These are phyloP conservation scores for Kuschelorhynchus macadamiae DNA, from an alignment of 2,888 invertebrate species.

Conservation along the genomic window DNA sequence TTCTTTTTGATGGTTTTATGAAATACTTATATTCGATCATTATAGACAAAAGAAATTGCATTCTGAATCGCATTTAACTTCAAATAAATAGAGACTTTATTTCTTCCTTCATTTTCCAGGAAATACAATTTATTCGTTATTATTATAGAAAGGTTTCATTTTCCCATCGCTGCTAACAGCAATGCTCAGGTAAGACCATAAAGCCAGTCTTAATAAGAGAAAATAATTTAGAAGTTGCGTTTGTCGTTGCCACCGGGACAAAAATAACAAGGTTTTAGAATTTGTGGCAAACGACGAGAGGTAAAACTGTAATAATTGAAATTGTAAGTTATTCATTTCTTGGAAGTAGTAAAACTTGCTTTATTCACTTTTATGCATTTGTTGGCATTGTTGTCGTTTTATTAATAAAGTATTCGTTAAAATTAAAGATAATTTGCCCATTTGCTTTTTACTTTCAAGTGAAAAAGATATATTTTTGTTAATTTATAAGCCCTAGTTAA, in stretches of 20 bases:
- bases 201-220: conserved; percentile 15
- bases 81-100: background rate
- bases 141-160: conserved; percentile 17
- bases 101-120: background rate
- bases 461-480: too few species aligned
- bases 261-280: conserved; percentile 28
- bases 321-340: conserved; percentile 20
- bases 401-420: too few species aligned
- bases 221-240: conserved; percentile 25
- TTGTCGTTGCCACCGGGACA: conserved; percentile 20
- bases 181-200: conserved; percentile 22
- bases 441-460: too few species aligned
- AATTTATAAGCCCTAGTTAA: too few species aligned
- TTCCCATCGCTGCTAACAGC: conserved; percentile 22
- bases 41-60: too few species aligned
- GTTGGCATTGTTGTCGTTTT: too few species aligned
- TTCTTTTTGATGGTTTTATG: too few species aligned
- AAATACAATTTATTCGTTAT: conserved; percentile 5
- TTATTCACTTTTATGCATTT: too few species aligned
- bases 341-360: background rate
- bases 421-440: too few species aligned
- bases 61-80: too few species aligned
- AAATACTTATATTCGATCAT: too few species aligned
- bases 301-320: conserved; percentile 22
- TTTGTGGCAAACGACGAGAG: conserved; percentile 12